Conservation (phyloP, 2,888 invertebrate genomes). For the Leptothorax acervorum region DNA sequence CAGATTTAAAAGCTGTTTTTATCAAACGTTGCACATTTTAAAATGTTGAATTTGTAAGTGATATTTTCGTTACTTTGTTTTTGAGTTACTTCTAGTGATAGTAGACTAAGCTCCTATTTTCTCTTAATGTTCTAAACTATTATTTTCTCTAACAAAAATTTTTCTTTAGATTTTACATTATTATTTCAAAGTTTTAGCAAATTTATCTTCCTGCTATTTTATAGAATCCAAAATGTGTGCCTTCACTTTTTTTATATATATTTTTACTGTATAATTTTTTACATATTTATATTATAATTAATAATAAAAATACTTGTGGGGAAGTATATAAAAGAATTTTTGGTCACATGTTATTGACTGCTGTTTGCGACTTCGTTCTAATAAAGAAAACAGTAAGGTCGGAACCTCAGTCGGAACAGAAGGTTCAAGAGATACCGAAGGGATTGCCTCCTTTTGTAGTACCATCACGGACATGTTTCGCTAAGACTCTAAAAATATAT, state of each 20-base stretch:
- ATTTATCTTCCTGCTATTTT: neutral
- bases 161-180: too few species aligned
- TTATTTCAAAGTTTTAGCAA: too few species aligned
- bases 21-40: neutral
- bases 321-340: neutral
- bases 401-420: neutral
- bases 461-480: neutral
- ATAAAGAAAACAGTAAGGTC: constrained; percentile 5
- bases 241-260: too few species aligned
- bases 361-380: neutral
- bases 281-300: neutral
- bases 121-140: neutral
- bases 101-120: neutral
- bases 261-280: neutral
- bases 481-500: neutral
- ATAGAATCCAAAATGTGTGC: neutral
- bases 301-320: neutral
- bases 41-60: neutral
- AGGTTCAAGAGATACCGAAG: neutral
- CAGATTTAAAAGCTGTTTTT: neutral
- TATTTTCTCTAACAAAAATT: too few species aligned
- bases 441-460: neutral
- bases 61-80: too few species aligned
- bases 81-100: neutral
- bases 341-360: neutral